Conservation (phyloP, 2,113 vertebrate species). For the Vombatus ursinus region DNA sequence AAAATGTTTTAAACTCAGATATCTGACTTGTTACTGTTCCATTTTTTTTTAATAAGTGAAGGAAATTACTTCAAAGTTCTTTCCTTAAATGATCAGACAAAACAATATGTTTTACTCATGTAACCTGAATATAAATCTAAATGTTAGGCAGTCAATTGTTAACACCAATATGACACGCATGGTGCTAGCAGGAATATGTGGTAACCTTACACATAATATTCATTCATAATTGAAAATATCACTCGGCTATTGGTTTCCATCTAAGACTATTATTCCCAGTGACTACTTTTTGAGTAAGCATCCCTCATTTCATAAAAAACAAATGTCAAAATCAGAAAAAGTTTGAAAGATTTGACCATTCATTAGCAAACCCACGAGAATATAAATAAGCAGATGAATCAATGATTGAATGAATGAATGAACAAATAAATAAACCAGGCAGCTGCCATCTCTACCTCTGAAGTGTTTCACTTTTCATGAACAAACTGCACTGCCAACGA, state of each 20-base stretch:
- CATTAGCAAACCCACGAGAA: not conserved
- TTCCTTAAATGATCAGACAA: slow-evolving; percentile 53
- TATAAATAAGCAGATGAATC: not conserved
- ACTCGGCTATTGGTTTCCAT: not conserved
- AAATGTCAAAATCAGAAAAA: not conserved
- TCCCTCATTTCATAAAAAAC: not conserved
- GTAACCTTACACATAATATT: slow-evolving; percentile 41
- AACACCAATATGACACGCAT: not conserved
- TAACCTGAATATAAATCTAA: not conserved
- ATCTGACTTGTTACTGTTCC: slow-evolving; percentile 5
- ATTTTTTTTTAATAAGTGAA: not conserved
- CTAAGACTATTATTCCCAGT: not conserved
- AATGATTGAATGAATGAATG: not conserved
- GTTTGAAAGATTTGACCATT: not conserved
- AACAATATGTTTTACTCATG: not conserved
- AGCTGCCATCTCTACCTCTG: not conserved
- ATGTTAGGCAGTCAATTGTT: slow-evolving; percentile 23
- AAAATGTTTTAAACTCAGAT: slow-evolving; percentile 14
- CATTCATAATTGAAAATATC: slow-evolving; percentile 14
- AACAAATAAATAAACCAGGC: not conserved
- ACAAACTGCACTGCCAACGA: slow-evolving; percentile 4
- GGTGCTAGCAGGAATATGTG: slow-evolving; percentile 27
- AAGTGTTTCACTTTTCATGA: slow-evolving; percentile 9
- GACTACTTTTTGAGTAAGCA: not conserved
- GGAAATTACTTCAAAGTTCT: slow-evolving; percentile 10